Conservation (phyloP, 1,140 invertebrate species). For the Pachyrhynchus sulphureomaculatus region DNA sequence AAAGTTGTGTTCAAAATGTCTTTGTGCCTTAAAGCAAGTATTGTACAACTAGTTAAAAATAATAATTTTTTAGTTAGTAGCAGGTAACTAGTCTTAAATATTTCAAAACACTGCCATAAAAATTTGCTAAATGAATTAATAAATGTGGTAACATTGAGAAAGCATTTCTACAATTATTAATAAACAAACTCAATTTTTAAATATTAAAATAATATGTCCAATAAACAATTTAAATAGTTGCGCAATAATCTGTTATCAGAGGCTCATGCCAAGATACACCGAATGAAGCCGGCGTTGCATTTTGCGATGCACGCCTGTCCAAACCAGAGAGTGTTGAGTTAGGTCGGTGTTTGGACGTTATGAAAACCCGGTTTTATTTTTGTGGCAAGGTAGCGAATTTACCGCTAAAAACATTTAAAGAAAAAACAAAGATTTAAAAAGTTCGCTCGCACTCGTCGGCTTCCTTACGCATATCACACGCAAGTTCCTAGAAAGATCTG, state of each 20-base stretch:
- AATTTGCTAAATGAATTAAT: no score
- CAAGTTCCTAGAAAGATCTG: background rate
- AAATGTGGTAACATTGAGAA: no score
- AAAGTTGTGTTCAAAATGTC: no score
- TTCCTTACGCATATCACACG: background rate
- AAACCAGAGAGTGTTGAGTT: constrained; percentile 50
- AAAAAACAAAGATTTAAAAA: background rate
- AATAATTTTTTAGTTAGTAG: no score
- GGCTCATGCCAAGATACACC: constrained; percentile 35
- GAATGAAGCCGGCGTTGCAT: constrained; percentile 43
- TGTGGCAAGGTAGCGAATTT: constrained; percentile 2
- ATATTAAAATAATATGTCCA: no score
- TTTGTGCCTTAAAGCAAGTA: no score
- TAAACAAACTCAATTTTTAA: no score
- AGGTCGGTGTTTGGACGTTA: constrained; percentile 50
- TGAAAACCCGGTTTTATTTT: constrained; percentile 15
- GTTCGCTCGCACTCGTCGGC: background rate
- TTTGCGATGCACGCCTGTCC: constrained; percentile 43
- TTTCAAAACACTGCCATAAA: no score
- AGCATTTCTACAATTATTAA: no score
- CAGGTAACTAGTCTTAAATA: no score
- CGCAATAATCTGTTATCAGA: constrained; percentile 31
- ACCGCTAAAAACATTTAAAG: background rate
- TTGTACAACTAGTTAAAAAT: no score
- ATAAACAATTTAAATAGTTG: no score